Percentiles rank a stretch among this genome's conserved stretches.
Conservation (phyloP, 2,888 invertebrate species). For the Acronicta alni region DNA sequence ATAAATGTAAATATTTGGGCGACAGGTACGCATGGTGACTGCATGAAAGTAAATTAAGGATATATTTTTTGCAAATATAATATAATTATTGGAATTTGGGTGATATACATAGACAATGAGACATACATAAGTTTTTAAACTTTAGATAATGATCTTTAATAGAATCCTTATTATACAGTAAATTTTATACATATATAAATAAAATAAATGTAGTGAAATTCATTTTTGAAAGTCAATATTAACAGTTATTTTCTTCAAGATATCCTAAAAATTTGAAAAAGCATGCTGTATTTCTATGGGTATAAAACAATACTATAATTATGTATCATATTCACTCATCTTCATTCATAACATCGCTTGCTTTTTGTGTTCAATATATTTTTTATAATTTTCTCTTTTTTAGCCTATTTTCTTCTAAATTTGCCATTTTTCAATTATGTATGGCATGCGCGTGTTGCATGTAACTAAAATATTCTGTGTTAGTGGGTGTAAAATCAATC, state of each 20-base stretch:
- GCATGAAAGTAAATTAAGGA: conserved; percentile 34
- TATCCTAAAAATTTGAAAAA: conserved; percentile 3
- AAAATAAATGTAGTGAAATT: background rate
- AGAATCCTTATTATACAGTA: too few species aligned
- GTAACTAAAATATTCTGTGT: conserved; percentile 38
- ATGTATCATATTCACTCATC: conserved; percentile 53
- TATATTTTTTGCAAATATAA: background rate
- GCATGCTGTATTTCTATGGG: conserved; percentile 34
- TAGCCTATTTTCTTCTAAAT: conserved; percentile 63
- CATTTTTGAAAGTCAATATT: too few species aligned
- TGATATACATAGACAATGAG: too few species aligned
- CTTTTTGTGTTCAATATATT: conserved; percentile 73
- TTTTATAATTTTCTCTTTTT: conserved; percentile 54
- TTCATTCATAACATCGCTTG: conserved; percentile 78
- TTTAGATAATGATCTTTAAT: too few species aligned
- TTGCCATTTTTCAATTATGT: conserved; percentile 54
- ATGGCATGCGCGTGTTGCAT: conserved; percentile 63
- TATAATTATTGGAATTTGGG: too few species aligned
- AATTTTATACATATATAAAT: background rate
- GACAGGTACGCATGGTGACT: conserved; percentile 43
- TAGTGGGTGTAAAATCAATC: background rate
- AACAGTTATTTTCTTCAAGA: background rate
- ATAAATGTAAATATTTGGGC: conserved; percentile 19
- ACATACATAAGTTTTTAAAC: too few species aligned
- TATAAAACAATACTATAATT: background rate